A percentile compares a stretch with the other conserved stretches of the same genome.
These are phyloP conservation scores for Trichopoda pennipes DNA, from an alignment of 2,888 invertebrate genomes.

Conservation along the genomic window DNA sequence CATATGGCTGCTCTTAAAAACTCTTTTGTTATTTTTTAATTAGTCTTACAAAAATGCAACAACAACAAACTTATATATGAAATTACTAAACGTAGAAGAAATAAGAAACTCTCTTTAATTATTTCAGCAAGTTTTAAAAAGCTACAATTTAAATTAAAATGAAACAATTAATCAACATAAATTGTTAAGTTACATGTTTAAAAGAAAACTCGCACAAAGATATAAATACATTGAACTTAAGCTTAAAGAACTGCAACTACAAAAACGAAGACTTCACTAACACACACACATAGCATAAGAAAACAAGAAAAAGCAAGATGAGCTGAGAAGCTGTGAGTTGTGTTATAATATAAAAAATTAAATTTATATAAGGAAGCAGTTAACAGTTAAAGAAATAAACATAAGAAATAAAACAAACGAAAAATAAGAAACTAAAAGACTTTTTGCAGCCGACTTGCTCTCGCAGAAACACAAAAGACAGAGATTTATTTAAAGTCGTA, in stretches of 20 bases:
- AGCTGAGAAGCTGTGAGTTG: neutral
- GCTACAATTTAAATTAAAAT: constrained; percentile 62
- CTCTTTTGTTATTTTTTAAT: constrained; percentile 50
- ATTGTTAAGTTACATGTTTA: constrained; percentile 4
- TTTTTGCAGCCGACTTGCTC: constrained; percentile 3
- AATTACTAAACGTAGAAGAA: neutral
- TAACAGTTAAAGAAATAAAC: constrained; percentile 57
- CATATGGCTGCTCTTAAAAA: neutral
- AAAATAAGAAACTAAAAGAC: constrained; percentile 3
- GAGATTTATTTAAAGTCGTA: constrained; percentile 72
- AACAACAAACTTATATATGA: neutral
- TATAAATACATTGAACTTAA: constrained; percentile 46
- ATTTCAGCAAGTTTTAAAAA: constrained; percentile 43
- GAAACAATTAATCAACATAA: constrained; percentile 66
- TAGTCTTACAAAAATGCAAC: constrained; percentile 38
- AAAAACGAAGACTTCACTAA: constrained; percentile 19
- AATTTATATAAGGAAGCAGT: constrained; percentile 37
- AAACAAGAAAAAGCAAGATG: neutral
- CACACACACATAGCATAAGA: neutral
- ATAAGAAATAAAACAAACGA: constrained; percentile 25
- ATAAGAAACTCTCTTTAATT: constrained; percentile 27
- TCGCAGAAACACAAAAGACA: constrained; percentile 51
- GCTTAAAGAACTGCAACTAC: constrained; percentile 29
- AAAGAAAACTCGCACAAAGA: neutral
- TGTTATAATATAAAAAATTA: constrained; percentile 11